Percentiles rank a stretch among this genome's conserved stretches.
phyloP scores from a whole-genome alignment of 2,113 vertebrate genomes.

The Otolemur garnettii region DNA sequence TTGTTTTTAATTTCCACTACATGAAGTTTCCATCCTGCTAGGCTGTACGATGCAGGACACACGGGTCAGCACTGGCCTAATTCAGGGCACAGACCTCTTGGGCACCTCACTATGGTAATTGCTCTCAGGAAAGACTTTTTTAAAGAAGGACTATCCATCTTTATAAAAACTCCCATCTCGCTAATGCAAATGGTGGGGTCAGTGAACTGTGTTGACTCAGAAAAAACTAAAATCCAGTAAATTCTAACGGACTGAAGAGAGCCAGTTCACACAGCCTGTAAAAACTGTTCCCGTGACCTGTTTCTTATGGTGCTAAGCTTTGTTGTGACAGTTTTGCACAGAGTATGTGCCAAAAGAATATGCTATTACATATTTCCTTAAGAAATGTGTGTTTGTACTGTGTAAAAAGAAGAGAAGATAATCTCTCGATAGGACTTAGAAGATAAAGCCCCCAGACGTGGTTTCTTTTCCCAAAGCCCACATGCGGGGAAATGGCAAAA shows the following conservation, averaged over 20 bases:
- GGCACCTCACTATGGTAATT: background rate
- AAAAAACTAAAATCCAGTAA: constrained; percentile 14
- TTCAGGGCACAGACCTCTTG: background rate
- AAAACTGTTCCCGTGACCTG: background rate
- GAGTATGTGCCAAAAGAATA: background rate
- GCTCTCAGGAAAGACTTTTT: background rate
- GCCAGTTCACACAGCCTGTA: background rate
- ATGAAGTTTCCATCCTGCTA: background rate
- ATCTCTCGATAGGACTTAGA: constrained; percentile 8
- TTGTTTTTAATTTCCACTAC: background rate
- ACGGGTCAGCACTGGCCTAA: background rate
- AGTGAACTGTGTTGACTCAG: constrained; percentile 10
- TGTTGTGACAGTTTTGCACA: background rate
- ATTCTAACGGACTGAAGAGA: background rate
- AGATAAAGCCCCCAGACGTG: constrained; percentile 3
- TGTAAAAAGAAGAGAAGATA: background rate
- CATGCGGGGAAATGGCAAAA: background rate
- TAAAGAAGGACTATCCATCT: background rate
- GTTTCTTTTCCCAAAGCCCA: background rate
- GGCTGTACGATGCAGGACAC: background rate
- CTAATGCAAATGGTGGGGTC: background rate
- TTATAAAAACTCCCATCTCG: constrained; percentile 1
- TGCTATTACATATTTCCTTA: background rate
- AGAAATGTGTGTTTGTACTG: background rate
- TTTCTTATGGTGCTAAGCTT: background rate